phyloP scores from a whole-genome alignment of 2,113 vertebrate species.

The Steatornis caripensis region DNA sequence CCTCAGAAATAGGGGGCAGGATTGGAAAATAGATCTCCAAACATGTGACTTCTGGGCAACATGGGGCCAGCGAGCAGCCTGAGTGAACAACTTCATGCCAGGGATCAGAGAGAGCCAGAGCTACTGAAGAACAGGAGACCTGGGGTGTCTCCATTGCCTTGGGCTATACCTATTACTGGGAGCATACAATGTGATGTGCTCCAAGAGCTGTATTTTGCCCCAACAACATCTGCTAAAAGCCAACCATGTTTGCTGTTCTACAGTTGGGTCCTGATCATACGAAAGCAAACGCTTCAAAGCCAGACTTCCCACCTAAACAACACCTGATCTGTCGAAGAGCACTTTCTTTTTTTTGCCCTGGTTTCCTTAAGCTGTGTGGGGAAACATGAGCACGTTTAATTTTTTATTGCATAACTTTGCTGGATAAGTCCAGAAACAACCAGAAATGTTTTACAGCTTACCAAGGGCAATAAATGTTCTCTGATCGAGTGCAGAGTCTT shows the following conservation, averaged over 20 bases:
- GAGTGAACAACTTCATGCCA: not conserved
- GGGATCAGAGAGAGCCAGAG: not conserved
- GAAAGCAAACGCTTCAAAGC: not conserved
- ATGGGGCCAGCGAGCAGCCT: not conserved
- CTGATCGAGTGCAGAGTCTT: not conserved
- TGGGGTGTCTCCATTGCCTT: rapidly evolving
- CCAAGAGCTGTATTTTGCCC: not conserved
- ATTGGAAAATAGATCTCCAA: not conserved
- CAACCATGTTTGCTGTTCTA: not conserved
- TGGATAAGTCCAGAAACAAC: not conserved
- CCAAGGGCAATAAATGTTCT: not conserved
- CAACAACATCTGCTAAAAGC: not conserved
- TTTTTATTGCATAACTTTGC: not conserved
- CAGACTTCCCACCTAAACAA: not conserved
- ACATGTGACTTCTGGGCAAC: not conserved
- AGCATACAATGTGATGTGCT: rapidly evolving
- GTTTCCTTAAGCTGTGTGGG: not conserved
- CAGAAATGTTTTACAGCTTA: not conserved
- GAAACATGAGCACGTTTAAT: rapidly evolving
- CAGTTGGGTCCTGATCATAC: not conserved
- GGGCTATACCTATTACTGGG: not conserved
- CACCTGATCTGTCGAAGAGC: not conserved
- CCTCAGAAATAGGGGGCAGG: not conserved
- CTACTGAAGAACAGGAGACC: not conserved
- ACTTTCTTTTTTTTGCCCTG: rapidly evolving